Evolutionary conservation across 2,888 invertebrate genomes (phyloP).

Genomic region (Spodoptera littoralis): DNA sequence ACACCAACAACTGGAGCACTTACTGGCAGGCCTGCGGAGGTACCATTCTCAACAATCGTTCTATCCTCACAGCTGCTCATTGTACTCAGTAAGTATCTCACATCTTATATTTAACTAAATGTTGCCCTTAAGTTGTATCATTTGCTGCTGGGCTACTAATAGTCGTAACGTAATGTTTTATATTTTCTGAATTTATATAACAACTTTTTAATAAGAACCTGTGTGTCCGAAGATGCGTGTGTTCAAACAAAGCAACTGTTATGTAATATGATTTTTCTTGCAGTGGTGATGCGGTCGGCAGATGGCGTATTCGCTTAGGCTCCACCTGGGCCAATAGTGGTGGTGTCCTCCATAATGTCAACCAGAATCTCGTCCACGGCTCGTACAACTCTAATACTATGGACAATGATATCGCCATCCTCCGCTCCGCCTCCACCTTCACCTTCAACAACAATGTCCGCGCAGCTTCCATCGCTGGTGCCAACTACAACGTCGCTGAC

Average conservation of each 20-base stretch:
- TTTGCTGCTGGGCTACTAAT: no score
- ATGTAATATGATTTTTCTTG: background rate
- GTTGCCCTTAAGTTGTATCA: no score
- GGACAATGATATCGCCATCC: conserved; percentile 67
- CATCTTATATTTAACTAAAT: no score
- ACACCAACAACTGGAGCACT: conserved; percentile 18
- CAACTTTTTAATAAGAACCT: no score
- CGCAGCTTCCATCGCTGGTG: conserved; percentile 56
- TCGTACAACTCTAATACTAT: conserved; percentile 49
- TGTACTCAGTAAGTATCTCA: conserved; percentile 58
- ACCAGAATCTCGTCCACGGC: conserved; percentile 54
- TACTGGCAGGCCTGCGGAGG: conserved; percentile 59
- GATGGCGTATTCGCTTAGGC: conserved; percentile 58
- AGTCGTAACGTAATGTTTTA: no score
- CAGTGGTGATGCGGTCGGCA: conserved; percentile 29
- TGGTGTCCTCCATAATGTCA: conserved; percentile 52
- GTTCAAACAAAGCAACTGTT: no score
- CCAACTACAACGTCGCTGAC: conserved; percentile 61
- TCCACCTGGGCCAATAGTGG: conserved; percentile 61
- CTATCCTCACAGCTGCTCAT: conserved; percentile 68
- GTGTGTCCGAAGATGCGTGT: no score
- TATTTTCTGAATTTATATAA: no score
- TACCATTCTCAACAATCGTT: conserved; percentile 61
- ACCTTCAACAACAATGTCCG: conserved; percentile 25
- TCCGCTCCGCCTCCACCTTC: conserved; percentile 55